Evolutionary conservation across 2,113 vertebrate species (phyloP).

Genomic region (Eubucco bourcierii): DNA sequence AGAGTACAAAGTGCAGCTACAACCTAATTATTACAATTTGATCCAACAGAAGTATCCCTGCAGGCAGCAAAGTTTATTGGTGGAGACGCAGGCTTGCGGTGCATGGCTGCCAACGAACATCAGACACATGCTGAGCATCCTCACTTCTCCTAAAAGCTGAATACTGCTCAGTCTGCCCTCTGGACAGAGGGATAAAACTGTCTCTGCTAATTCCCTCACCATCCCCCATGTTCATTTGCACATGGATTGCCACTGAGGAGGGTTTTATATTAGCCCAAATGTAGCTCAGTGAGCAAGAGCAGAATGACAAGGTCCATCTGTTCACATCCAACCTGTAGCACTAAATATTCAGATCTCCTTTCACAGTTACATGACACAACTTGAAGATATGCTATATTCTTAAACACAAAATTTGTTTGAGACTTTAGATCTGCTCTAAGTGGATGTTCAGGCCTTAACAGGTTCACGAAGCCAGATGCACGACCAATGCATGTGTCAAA

Average conservation of each 20-base stretch:
- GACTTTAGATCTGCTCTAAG: background rate
- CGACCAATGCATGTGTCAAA: background rate
- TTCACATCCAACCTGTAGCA: background rate
- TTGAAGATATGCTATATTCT: background rate
- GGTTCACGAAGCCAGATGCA: background rate
- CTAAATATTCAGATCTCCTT: background rate
- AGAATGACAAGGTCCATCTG: background rate
- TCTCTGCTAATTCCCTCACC: background rate
- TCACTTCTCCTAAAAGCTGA: background rate
- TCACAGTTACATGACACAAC: background rate
- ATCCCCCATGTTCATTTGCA: background rate
- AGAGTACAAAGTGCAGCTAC: slow-evolving; percentile 22
- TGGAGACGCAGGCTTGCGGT: background rate
- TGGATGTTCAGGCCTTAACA: background rate
- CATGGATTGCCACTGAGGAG: background rate
- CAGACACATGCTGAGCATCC: background rate
- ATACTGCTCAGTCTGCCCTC: background rate
- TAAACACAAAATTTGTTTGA: background rate
- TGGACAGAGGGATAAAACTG: background rate
- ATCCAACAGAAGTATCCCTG: slow-evolving; percentile 2
- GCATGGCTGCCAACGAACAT: background rate
- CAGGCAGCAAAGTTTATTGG: background rate
- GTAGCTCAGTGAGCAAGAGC: background rate
- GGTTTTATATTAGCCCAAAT: background rate
- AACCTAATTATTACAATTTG: slow-evolving; percentile 43